Conservation (phyloP, 1,140 invertebrate species). For the Ostrea edulis region DNA sequence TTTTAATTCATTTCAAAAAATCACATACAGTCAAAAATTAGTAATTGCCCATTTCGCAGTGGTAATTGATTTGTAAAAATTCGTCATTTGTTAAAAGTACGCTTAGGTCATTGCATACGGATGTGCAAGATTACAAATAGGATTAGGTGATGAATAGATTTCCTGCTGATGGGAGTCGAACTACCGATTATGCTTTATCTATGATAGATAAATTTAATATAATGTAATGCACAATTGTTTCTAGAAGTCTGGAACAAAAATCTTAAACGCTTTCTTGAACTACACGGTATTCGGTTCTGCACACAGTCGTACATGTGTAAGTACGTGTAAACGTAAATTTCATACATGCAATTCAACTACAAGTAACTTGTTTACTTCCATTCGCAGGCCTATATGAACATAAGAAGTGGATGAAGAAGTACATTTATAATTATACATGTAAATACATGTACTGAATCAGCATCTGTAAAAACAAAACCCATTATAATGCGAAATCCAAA, state of each 20-base stretch:
- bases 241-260: not conserved
- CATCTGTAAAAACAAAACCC: no score
- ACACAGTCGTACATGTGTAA: no score
- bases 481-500: no score
- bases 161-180: not conserved
- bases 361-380: no score
- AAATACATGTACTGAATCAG: no score
- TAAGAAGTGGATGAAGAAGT: no score
- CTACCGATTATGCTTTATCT: not conserved
- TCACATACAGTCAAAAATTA: not conserved
- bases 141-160: not conserved
- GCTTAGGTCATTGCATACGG: not conserved
- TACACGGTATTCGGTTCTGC: no score
- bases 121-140: not conserved
- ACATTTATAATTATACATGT: no score
- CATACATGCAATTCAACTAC: no score
- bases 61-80: not conserved
- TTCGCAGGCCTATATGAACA: no score
- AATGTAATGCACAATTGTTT: not conserved
- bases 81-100: not conserved
- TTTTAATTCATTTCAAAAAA: not conserved
- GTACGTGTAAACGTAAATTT: no score
- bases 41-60: not conserved
- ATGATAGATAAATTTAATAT: not conserved
- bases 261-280: not conserved